A percentile compares a stretch with the other conserved stretches of the same genome.
These are phyloP conservation scores for Ammospiza caudacuta DNA, from an alignment of 2,113 vertebrate genomes.

Conservation along the genomic window DNA sequence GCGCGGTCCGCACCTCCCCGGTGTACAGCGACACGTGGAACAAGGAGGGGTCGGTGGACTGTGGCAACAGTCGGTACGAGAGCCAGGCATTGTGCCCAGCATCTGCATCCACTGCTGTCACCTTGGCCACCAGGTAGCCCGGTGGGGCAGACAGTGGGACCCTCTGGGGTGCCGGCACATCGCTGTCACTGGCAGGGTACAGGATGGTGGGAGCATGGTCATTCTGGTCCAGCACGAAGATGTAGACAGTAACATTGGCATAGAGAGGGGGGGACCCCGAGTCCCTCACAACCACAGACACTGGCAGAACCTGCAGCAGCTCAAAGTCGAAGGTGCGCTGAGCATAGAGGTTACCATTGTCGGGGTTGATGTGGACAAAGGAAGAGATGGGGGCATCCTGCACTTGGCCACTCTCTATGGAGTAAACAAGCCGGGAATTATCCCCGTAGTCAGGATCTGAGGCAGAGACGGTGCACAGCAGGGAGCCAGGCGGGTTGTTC, in stretches of 20 bases:
- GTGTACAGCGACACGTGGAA: conserved; percentile 82
- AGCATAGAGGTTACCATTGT: conserved; percentile 80
- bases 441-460: conserved; percentile 77
- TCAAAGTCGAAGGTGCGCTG: conserved; percentile 83
- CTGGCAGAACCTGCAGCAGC: conserved; percentile 73
- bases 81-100: conserved; percentile 89
- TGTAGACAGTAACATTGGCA: conserved; percentile 73
- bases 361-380: conserved; percentile 81
- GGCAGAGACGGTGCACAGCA: conserved; percentile 83
- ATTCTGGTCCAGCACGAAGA: conserved; percentile 82
- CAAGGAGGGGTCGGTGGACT: conserved; percentile 82
- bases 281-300: conserved; percentile 73
- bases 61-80: conserved; percentile 77
- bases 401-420: conserved; percentile 71
- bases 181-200: conserved; percentile 74
- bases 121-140: conserved; percentile 86
- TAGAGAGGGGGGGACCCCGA: conserved; percentile 69
- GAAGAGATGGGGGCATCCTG: conserved; percentile 77
- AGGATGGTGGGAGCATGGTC: conserved; percentile 81
- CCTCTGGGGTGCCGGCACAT: conserved; percentile 70
- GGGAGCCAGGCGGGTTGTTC: conserved; percentile 80
- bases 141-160: conserved; percentile 80
- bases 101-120: conserved; percentile 87
- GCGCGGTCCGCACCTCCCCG: conserved; percentile 85
- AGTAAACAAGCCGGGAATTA: conserved; percentile 81